Conservation (phyloP, 2,888 invertebrate genomes). For the Tenthredo scrophulariae region DNA sequence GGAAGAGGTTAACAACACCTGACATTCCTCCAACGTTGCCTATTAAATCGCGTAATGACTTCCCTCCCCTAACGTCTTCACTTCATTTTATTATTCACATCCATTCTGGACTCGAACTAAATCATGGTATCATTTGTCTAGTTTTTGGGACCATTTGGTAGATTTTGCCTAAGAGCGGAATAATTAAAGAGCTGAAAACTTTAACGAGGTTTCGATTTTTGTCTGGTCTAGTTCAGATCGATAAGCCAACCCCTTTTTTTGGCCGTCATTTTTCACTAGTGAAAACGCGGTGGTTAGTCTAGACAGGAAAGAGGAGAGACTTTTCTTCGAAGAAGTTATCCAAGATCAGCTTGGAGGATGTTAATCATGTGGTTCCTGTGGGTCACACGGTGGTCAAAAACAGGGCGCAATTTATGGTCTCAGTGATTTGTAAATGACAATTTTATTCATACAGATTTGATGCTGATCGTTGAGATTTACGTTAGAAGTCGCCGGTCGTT, state of each 20-base stretch:
- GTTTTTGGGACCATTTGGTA: neutral
- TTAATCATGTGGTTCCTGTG: neutral
- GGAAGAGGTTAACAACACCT: constrained; percentile 59
- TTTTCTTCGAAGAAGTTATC: neutral
- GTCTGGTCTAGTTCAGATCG: neutral
- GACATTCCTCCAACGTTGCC: constrained; percentile 57
- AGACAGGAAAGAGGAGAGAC: constrained; percentile 17
- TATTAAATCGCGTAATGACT: constrained; percentile 50
- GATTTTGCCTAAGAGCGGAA: neutral
- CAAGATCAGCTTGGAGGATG: neutral
- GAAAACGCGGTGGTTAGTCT: constrained; percentile 12
- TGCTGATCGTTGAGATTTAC: constrained; percentile 5
- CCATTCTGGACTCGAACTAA: neutral
- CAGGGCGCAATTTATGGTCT: neutral
- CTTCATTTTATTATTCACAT: neutral
- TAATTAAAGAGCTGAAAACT: constrained; percentile 2
- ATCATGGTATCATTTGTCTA: neutral
- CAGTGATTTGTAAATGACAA: neutral
- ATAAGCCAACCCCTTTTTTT: neutral
- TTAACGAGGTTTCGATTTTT: neutral
- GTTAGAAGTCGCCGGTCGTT: neutral
- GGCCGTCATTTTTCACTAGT: neutral
- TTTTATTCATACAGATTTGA: neutral
- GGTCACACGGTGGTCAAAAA: neutral
- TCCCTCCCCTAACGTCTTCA: constrained; percentile 5